phyloP scores from a whole-genome alignment of 2,113 vertebrate species.

The Hippolais icterina region DNA sequence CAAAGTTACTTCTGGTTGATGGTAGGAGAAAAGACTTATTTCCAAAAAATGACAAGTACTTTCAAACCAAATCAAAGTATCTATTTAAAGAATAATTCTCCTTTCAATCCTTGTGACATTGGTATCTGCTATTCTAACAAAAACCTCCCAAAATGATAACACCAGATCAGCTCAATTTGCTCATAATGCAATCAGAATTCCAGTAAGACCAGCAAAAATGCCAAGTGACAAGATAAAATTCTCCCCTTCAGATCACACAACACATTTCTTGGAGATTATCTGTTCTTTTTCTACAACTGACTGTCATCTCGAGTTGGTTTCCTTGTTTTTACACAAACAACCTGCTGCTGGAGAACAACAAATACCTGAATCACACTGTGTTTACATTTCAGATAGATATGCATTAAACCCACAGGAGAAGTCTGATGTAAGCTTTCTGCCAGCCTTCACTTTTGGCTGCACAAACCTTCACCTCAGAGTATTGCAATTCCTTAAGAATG shows the following conservation, averaged over 20 bases:
- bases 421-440: neutral
- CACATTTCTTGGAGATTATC: neutral
- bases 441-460: neutral
- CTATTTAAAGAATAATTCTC: neutral
- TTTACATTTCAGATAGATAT: neutral
- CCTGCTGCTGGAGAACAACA: neutral
- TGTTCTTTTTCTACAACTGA: neutral
- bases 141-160: neutral
- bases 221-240: neutral
- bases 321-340: neutral
- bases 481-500: neutral
- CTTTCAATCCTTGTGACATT: neutral
- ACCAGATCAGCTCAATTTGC: neutral
- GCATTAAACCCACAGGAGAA: neutral
- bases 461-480: neutral
- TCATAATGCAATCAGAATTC: neutral
- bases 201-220: neutral
- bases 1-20: neutral
- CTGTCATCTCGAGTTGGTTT: neutral
- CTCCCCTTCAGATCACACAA: neutral
- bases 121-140: neutral
- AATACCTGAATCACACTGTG: neutral
- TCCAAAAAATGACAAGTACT: neutral
- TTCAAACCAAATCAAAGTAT: neutral
- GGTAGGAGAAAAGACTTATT: neutral